Conservation (phyloP, 2,113 vertebrate genomes). For the Otolemur garnettii region DNA sequence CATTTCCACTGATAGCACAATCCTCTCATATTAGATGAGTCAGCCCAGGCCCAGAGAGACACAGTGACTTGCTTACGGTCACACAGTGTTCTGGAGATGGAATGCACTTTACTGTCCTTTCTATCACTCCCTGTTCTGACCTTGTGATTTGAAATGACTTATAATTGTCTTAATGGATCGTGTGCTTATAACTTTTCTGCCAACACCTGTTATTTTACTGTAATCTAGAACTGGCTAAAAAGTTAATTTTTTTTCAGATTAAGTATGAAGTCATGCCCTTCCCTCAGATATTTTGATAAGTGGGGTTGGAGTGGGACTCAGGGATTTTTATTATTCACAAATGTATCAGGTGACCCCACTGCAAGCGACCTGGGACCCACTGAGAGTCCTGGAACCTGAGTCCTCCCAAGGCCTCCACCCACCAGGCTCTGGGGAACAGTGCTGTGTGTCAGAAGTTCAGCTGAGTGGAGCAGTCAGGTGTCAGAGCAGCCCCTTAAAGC, state of each 20-base stretch:
- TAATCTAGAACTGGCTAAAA: neutral
- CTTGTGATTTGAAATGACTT: slow-evolving; percentile 17
- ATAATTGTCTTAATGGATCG: neutral
- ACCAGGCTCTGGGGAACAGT: neutral
- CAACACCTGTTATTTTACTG: neutral
- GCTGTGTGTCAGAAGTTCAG: neutral
- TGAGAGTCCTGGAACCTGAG: neutral
- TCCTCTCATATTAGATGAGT: neutral
- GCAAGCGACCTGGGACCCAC: neutral
- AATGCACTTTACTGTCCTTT: neutral
- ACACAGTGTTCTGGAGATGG: neutral
- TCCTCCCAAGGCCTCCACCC: neutral
- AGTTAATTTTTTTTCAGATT: neutral
- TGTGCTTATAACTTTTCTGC: neutral
- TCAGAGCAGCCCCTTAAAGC: neutral
- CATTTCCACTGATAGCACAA: neutral
- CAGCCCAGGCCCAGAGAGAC: neutral
- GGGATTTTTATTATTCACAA: neutral
- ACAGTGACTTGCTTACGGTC: neutral
- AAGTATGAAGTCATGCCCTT: neutral
- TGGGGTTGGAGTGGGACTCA: neutral
- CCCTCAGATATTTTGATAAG: neutral
- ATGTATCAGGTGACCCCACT: neutral
- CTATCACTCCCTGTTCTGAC: neutral
- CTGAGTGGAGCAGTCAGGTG: neutral